A percentile compares a stretch with the other conserved stretches of the same genome.
Conservation (phyloP, 2,113 vertebrate genomes). For the Anolis sagrei region DNA sequence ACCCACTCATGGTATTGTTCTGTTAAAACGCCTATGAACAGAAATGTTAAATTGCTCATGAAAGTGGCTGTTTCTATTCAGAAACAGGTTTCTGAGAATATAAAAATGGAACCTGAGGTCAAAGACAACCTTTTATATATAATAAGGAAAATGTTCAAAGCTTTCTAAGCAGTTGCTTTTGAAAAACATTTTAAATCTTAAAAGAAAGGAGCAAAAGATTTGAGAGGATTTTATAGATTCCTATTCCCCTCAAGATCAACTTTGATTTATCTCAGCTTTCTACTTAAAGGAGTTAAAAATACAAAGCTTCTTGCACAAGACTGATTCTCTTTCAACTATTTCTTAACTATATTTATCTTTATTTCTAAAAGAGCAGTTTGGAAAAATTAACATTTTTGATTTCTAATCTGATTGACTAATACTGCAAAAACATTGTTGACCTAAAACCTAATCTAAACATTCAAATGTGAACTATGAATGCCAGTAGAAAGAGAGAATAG, state of each 20-base stretch:
- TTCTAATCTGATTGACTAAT: background rate
- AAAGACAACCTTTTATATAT: accelerated
- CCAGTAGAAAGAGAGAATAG: background rate
- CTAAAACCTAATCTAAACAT: background rate
- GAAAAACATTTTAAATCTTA: background rate
- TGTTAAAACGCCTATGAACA: background rate
- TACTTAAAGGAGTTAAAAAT: background rate
- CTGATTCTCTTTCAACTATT: background rate
- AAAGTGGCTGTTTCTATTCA: too few relatives aligned
- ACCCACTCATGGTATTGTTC: background rate
- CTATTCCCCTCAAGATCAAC: background rate
- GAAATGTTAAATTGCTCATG: background rate
- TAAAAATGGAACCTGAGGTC: background rate
- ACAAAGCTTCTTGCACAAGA: background rate
- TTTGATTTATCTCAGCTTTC: background rate
- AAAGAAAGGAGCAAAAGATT: conserved; percentile 9
- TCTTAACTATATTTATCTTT: background rate
- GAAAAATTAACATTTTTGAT: background rate
- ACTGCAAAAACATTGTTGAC: background rate
- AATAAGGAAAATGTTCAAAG: background rate
- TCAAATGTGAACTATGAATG: background rate
- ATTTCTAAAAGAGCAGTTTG: background rate
- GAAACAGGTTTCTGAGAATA: background rate
- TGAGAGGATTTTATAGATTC: background rate
- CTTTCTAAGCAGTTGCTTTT: background rate